Evolutionary conservation across 2,888 invertebrate species (phyloP).

Genomic region (Uloborus plumipes): DNA sequence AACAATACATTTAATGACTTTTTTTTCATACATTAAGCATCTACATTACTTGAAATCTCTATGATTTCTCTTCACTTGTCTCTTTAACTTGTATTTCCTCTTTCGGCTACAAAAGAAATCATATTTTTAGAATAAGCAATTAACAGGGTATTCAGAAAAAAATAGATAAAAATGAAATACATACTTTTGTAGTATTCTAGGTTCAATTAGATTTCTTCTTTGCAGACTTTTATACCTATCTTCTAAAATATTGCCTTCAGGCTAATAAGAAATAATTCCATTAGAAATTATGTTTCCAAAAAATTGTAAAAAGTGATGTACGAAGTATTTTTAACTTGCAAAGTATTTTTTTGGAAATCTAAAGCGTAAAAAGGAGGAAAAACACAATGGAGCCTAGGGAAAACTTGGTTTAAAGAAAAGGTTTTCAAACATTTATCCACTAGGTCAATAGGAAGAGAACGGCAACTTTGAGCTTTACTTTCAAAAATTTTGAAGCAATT

Average conservation of each 20-base stretch:
- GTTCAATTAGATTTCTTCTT: slow-evolving; percentile 89
- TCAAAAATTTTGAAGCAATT: too few species aligned
- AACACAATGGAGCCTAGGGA: too few species aligned
- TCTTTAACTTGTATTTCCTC: slow-evolving; percentile 55
- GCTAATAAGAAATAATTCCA: slow-evolving; percentile 63
- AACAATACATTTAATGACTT: too few species aligned
- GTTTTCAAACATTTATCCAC: too few species aligned
- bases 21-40: not conserved
- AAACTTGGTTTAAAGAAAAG: too few species aligned
- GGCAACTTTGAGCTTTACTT: too few species aligned
- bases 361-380: too few species aligned
- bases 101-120: slow-evolving; percentile 42
- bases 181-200: slow-evolving; percentile 74
- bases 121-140: not conserved
- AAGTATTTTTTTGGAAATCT: too few species aligned
- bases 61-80: slow-evolving; percentile 56
- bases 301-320: too few species aligned
- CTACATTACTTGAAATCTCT: slow-evolving; percentile 32
- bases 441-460: too few species aligned
- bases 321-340: too few species aligned
- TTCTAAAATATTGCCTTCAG: slow-evolving; percentile 80
- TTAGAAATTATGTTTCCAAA: too few species aligned
- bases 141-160: not conserved
- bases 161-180: not conserved
- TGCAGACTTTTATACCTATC: slow-evolving; percentile 91